phyloP scores from a whole-genome alignment of 2,113 vertebrate genomes.

The Ondatra zibethicus region DNA sequence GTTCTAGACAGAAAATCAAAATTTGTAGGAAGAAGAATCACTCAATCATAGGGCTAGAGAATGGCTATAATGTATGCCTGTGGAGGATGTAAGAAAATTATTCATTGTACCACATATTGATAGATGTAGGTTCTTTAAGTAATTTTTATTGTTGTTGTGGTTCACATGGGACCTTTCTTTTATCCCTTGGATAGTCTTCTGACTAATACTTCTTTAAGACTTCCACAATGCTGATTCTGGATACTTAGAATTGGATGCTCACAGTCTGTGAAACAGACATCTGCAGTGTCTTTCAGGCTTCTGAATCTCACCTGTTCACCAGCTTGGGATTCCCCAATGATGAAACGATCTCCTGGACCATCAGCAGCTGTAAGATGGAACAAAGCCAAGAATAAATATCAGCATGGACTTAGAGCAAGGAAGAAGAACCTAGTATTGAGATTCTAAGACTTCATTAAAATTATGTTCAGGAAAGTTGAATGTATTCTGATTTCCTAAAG shows the following conservation, averaged over 20 bases:
- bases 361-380: constrained; percentile 93
- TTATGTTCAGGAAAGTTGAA: constrained; percentile 32
- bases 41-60: background rate
- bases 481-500: constrained; percentile 3
- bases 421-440: constrained; percentile 29
- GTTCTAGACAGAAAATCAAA: background rate
- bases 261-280: constrained; percentile 21
- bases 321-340: constrained; percentile 99
- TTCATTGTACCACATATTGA: background rate
- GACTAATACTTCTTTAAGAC: constrained; percentile 28
- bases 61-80: background rate
- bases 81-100: constrained; percentile 4
- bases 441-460: constrained; percentile 62
- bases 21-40: background rate
- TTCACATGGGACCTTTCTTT: constrained; percentile 24
- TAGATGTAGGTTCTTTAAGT: background rate
- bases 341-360: constrained; percentile 98
- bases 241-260: constrained; percentile 18
- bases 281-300: background rate
- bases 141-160: background rate
- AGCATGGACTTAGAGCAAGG: constrained; percentile 34
- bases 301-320: constrained; percentile 94
- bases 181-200: constrained; percentile 23
- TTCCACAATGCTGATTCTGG: background rate
- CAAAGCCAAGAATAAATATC: constrained; percentile 77